Base-by-base conservation (phyloP, 92 coral and sea anemone genomes). In the Epizoanthus ramosus region DNA sequence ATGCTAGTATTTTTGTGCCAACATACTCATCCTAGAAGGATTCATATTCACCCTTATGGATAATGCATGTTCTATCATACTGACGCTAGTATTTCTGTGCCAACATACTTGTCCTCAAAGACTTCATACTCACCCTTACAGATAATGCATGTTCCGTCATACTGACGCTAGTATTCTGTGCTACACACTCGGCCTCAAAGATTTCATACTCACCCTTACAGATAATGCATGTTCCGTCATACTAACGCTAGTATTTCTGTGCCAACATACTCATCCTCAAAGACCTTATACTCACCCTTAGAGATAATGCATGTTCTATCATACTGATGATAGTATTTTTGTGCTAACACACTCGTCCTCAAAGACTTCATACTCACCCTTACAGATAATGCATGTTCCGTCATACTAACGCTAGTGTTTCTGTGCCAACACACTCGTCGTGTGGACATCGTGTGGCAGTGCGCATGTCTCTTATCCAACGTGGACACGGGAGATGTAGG, bases 221-320 rank as follows among this genome's bases (percentile, higher is more conserved):
- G 99, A 89, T 8, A 92, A 86, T 33, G 94, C 91, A 71, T 97
- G 95, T 64, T 97, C 99, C 31, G 72, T 80, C 94, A 93, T 90
- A 83, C 99, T 97, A 79, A 97, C 93, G 61, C 99, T 97, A 13
- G 99, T 97, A 91, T 97, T 94, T 84, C 99, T 90, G 81, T 97
- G 98, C 99, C 99, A 94, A 83, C 99, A 97, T 23, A 97, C 98
- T 43, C 98, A 85, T 14, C 99, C n/a, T n/a, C n/a, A n/a, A n/a
- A n/a, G n/a, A n/a, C n/a, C n/a, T n/a, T n/a, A n/a, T n/a, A n/a
- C n/a, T n/a, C n/a, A n/a, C n/a, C n/a, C n/a, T n/a, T n/a, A n/a
- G n/a, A n/a, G n/a, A n/a, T n/a, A n/a, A n/a, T n/a, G n/a, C n/a
- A n/a, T n/a, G n/a, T n/a, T n/a, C n/a, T n/a, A n/a, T n/a, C n/a